Base-by-base conservation (phyloP, 2,888 invertebrate genomes). In the Xestobium rufovillosum region DNA sequence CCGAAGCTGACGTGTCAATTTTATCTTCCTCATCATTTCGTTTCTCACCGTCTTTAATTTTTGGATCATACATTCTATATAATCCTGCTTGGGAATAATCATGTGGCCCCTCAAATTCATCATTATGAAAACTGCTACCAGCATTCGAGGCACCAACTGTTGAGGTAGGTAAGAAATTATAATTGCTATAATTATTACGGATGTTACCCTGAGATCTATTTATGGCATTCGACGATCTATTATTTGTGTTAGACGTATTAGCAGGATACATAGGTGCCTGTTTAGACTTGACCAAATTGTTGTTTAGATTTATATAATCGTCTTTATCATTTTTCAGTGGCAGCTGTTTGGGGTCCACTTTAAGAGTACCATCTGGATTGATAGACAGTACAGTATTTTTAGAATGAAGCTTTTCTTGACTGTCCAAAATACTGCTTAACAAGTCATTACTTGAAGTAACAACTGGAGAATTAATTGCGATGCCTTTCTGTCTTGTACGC, bases 351-450 rank as follows among this genome's bases (percentile, higher is more conserved):
- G n/a, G n/a, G 42, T 69, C 67, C 6, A 80, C 69, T 39, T 72
- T 65, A 1, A 84, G 57, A 12, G 70, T 73, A 1, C 84, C 85
- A 50, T 79, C 76, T 2, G 72, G 70, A 27, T 75, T 70, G 1
- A 79, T 52, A 0, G 72, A 72, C 4, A 78, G 68, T 2, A 75
- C 61, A 14, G 75, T 68, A 31, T 75, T 70, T 42, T 74, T 78
- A 3, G 80, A 78, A 57, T 82, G 80, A 65, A 84, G 74, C 40
- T 77, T 68, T 32, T 78, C 72, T 60, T 86, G 86, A 47, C 75
- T 72, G 44, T 76, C 75, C 51, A 87, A 65, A 47, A 87, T 85
- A 50, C 71, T 76, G 16, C 75, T 76, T 3, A 87, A 64, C 4
- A 87, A 52, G 63, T 86, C 83, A 2, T 60, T 46, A 1, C 73